Evolutionary conservation across 2,888 invertebrate genomes (phyloP).

Genomic region (Yponomeuta plumbellus): DNA sequence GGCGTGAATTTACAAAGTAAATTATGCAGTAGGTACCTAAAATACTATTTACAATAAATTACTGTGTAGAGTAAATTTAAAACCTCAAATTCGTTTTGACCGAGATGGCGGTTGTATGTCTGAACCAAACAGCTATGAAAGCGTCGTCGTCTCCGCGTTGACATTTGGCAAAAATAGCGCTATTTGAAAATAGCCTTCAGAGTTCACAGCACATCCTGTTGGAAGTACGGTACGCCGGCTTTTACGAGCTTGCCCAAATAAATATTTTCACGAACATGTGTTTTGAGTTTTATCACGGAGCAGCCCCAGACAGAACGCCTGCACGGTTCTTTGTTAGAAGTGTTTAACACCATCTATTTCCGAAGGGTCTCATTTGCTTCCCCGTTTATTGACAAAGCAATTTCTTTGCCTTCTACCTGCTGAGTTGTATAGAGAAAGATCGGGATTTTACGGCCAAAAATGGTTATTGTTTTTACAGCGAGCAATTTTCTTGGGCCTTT

Average conservation of each 20-base stretch:
- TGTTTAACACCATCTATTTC: conserved; percentile 52
- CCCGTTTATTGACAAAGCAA: conserved; percentile 44
- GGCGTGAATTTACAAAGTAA: too few relatives aligned
- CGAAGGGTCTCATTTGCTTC: conserved; percentile 42
- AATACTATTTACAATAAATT: too few relatives aligned
- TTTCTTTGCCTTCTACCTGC: conserved; percentile 50
- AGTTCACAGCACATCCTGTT: conserved; percentile 70
- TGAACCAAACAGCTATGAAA: conserved; percentile 1
- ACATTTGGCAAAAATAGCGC: conserved; percentile 27
- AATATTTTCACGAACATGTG: conserved; percentile 65
- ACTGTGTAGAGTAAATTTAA: conserved; percentile 27
- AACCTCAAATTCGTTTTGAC: neutral
- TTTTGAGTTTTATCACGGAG: conserved; percentile 27
- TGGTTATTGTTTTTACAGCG: conserved; percentile 44
- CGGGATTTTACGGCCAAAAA: conserved; percentile 30
- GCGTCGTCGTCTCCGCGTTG: conserved; percentile 14
- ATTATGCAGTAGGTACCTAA: too few relatives aligned
- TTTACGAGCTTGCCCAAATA: conserved; percentile 71
- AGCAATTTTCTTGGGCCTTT: conserved; percentile 23
- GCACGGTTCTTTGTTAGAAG: conserved; percentile 8
- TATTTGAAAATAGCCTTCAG: conserved; percentile 62
- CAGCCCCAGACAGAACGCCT: neutral
- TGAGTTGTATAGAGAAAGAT: conserved; percentile 36
- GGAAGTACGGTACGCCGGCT: conserved; percentile 31
- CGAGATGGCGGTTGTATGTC: neutral